These are phyloP conservation scores for Crenuchus spilurus DNA, from an alignment of 2,797 vertebrate species.

Conservation along the genomic window DNA sequence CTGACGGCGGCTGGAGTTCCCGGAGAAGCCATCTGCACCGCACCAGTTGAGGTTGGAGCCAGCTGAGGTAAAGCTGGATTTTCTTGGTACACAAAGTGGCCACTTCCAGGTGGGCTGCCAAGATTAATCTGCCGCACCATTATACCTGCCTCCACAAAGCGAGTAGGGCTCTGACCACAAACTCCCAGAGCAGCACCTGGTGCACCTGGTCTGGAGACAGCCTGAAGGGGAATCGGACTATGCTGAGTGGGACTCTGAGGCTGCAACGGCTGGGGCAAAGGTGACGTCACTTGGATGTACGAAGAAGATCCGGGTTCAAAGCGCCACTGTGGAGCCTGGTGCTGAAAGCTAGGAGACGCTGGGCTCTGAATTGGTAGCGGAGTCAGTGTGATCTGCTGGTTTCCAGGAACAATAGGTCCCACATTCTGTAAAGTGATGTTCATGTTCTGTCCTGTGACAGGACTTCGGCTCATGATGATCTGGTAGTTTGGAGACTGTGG, in stretches of 20 bases:
- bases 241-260: conserved; percentile 96
- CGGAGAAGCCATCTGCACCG: conserved; percentile 86
- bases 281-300: conserved; percentile 94
- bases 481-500: conserved; percentile 97
- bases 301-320: conserved; percentile 91
- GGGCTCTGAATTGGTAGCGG: conserved; percentile 90
- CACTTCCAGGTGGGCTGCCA: conserved; percentile 83
- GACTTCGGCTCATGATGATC: conserved; percentile 93
- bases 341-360: conserved; percentile 91
- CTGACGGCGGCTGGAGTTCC: conserved; percentile 79
- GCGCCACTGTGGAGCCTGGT: conserved; percentile 88
- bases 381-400: conserved; percentile 93
- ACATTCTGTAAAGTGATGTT: conserved; percentile 96
- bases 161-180: conserved; percentile 90
- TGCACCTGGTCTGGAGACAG: conserved; percentile 81
- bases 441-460: conserved; percentile 88
- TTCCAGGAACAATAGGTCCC: conserved; percentile 86
- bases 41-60: conserved; percentile 79
- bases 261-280: conserved; percentile 89
- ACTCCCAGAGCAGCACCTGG: conserved; percentile 84
- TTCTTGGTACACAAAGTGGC: conserved; percentile 95
- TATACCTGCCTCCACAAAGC: conserved; percentile 91
- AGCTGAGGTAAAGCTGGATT: conserved; percentile 86
- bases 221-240: conserved; percentile 85
- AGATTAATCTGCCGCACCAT: conserved; percentile 91